These are phyloP conservation scores for Urophycis tenuis DNA, from an alignment of 2,797 vertebrate genomes.

Conservation along the genomic window DNA sequence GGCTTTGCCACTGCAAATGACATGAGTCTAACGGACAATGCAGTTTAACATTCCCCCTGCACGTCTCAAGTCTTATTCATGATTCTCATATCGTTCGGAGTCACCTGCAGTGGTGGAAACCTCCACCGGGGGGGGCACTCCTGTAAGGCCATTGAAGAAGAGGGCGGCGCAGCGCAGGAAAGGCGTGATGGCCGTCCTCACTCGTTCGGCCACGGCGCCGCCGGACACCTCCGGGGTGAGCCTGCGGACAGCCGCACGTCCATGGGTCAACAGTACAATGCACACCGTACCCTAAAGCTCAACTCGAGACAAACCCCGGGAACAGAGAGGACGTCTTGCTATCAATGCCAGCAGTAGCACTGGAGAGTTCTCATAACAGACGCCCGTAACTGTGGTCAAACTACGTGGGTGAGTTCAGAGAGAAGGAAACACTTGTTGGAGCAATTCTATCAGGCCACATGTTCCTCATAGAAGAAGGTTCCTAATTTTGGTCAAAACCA, in stretches of 20 bases:
- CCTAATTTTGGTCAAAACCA: too few relatives aligned
- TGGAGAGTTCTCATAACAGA: not conserved
- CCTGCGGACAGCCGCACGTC: constrained; percentile 52
- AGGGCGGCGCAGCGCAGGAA: constrained; percentile 89
- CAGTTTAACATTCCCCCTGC: not conserved
- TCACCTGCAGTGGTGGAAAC: constrained; percentile 69
- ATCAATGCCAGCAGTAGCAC: too few relatives aligned
- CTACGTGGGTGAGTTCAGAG: not conserved
- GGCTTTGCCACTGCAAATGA: not conserved
- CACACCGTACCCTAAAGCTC: not conserved
- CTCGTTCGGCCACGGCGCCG: constrained; percentile 75
- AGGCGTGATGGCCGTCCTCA: constrained; percentile 82
- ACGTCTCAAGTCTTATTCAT: too few relatives aligned
- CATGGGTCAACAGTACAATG: not conserved
- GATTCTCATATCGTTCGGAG: constrained; percentile 4
- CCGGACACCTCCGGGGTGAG: constrained; percentile 70
- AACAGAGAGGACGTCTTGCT: too few relatives aligned
- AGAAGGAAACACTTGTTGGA: too few relatives aligned
- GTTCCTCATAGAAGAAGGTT: too few relatives aligned
- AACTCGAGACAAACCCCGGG: not conserved
- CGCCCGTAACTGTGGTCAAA: not conserved
- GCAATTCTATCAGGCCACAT: not conserved
- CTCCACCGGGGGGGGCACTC: constrained; percentile 86
- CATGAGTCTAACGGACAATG: not conserved
- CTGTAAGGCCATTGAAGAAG: constrained; percentile 92